A percentile compares a stretch with the other conserved stretches of the same genome.
These are phyloP conservation scores for Chorisops tibialis DNA, from an alignment of 2,888 invertebrate genomes.

Conservation along the genomic window DNA sequence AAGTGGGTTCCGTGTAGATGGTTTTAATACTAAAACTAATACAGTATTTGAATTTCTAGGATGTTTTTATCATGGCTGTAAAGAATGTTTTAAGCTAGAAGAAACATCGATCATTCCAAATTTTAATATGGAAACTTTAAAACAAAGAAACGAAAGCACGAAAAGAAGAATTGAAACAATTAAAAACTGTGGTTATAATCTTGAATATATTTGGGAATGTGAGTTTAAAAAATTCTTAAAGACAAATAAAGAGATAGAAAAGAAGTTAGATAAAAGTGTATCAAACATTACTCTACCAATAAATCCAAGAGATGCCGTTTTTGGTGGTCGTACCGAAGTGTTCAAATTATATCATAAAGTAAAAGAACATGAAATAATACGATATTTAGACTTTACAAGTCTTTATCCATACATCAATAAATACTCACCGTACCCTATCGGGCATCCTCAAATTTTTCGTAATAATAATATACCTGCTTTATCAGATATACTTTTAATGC, in stretches of 20 bases:
- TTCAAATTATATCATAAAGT: too few relatives aligned
- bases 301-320: neutral
- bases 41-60: neutral
- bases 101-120: neutral
- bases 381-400: too few relatives aligned
- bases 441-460: slow-evolving; percentile 4
- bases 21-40: neutral
- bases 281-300: neutral
- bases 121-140: neutral
- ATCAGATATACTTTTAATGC: too few relatives aligned
- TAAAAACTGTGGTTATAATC: neutral
- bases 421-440: slow-evolving; percentile 15
- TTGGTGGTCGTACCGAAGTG: neutral
- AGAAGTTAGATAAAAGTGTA: neutral
- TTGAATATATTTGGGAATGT: neutral
- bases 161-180: neutral
- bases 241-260: neutral
- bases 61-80: neutral
- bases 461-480: slow-evolving; percentile 10
- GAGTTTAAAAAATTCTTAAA: neutral
- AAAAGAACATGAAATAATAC: too few relatives aligned
- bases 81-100: neutral
- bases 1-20: neutral
- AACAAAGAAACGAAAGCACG: too few relatives aligned
- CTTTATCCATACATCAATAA: too few relatives aligned